Conservation (phyloP, 1,140 invertebrate species). For the Papilio machaon region DNA sequence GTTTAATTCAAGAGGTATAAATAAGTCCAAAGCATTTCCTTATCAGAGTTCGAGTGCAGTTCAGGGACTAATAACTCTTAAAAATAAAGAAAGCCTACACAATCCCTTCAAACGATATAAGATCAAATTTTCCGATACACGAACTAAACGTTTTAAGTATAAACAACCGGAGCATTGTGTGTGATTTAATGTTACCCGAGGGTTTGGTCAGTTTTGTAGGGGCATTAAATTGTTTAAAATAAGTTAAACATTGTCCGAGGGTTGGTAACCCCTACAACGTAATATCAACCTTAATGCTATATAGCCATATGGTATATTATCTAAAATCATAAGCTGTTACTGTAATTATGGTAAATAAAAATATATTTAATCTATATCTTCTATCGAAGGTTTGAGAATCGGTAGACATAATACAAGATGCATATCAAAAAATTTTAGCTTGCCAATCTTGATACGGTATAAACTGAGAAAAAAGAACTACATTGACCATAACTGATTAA, state of each 20-base stretch:
- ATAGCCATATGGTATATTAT: conserved; percentile 28
- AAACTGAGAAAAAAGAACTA: neutral
- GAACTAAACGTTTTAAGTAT: conserved; percentile 63
- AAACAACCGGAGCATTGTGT: conserved; percentile 60
- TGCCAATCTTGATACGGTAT: neutral
- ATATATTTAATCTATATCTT: neutral
- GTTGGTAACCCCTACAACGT: conserved; percentile 58
- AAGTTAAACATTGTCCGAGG: conserved; percentile 69
- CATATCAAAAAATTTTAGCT: neutral
- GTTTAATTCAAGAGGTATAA: conserved; percentile 8
- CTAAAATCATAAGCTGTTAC: neutral
- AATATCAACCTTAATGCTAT: conserved; percentile 48
- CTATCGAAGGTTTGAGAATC: neutral
- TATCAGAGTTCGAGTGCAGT: conserved; percentile 57
- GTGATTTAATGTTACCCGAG: conserved; percentile 71
- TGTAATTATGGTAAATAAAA: conserved; percentile 37
- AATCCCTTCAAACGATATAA: conserved; percentile 59
- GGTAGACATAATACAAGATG: neutral
- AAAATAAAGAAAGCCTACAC: conserved; percentile 72
- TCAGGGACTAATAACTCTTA: conserved; percentile 76
- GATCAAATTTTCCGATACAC: conserved; percentile 69
- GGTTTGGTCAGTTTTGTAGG: conserved; percentile 58
- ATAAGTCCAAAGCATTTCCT: conserved; percentile 42
- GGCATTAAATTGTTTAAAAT: conserved; percentile 78
- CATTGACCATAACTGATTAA: neutral